phyloP scores from a whole-genome alignment of 1,140 invertebrate species.

The Xylocopa sonorina region DNA sequence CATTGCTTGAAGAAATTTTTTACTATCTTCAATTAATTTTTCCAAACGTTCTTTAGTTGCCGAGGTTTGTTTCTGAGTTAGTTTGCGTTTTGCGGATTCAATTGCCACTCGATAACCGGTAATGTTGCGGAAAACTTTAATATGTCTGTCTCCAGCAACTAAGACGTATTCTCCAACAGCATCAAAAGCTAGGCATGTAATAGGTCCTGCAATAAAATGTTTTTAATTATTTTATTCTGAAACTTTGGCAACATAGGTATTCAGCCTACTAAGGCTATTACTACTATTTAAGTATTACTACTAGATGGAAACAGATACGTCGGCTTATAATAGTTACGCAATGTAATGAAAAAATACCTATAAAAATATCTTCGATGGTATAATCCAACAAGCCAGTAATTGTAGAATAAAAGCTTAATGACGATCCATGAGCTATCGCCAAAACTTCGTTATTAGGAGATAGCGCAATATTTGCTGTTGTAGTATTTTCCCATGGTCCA shows the following conservation, averaged over 20 bases:
- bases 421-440: constrained; percentile 85
- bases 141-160: constrained; percentile 88
- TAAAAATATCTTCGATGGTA: constrained; percentile 85
- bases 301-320: not conserved
- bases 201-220: constrained; percentile 85
- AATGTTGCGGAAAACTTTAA: constrained; percentile 91
- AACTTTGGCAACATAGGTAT: no score
- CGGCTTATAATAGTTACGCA: not conserved
- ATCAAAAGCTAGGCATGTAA: constrained; percentile 88
- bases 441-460: constrained; percentile 90
- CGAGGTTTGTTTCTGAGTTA: constrained; percentile 85
- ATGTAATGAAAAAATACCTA: constrained; percentile 74
- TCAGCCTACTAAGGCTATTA: no score
- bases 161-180: constrained; percentile 88
- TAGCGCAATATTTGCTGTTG: constrained; percentile 81
- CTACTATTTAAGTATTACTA: no score
- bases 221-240: no score
- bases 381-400: constrained; percentile 85
- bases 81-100: constrained; percentile 85
- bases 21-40: constrained; percentile 86
- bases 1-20: constrained; percentile 82
- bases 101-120: constrained; percentile 88
- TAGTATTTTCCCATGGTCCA: constrained; percentile 83
- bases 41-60: constrained; percentile 89
- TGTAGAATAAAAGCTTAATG: constrained; percentile 88